Percentiles rank a stretch among this genome's conserved stretches.
phyloP scores from a whole-genome alignment of 2,113 vertebrate genomes.

The Lutjanus erythropterus region DNA sequence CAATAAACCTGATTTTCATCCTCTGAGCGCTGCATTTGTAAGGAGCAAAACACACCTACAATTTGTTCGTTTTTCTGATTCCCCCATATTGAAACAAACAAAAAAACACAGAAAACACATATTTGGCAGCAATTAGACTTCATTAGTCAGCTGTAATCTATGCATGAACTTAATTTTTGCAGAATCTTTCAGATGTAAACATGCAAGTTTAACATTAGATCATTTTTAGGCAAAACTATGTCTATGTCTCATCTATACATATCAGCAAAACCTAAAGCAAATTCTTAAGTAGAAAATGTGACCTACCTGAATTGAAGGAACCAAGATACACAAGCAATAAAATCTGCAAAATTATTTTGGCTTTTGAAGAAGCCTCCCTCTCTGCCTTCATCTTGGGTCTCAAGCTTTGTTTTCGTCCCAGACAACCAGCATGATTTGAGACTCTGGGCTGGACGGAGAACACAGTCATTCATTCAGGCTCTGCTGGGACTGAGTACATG shows the following conservation, averaged over 20 bases:
- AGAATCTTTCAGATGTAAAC: neutral
- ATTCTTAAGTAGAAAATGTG: neutral
- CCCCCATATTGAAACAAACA: neutral
- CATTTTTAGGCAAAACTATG: neutral
- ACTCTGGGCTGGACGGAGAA: conserved; percentile 87
- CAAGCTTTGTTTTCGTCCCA: conserved; percentile 82
- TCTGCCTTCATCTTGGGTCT: conserved; percentile 91
- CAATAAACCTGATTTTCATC: too few relatives aligned
- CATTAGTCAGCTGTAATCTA: neutral
- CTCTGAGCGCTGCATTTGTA: neutral
- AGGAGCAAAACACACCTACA: neutral
- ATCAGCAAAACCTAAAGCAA: neutral
- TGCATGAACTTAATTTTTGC: neutral
- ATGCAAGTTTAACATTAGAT: neutral
- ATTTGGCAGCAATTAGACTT: neutral
- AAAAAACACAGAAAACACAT: neutral
- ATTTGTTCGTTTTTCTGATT: neutral
- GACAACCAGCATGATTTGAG: conserved; percentile 90
- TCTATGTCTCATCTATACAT: neutral
- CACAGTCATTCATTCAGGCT: conserved; percentile 84
- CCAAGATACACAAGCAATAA: conserved; percentile 80
- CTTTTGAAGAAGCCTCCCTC: conserved; percentile 81
- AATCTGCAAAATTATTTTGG: conserved; percentile 70
- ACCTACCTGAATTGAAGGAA: conserved; percentile 87
- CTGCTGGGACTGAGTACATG: conserved; percentile 85